Percentiles rank a stretch among this genome's conserved stretches.
Conservation (phyloP, 2,797 vertebrate species). For the Serranus cabrilla region DNA sequence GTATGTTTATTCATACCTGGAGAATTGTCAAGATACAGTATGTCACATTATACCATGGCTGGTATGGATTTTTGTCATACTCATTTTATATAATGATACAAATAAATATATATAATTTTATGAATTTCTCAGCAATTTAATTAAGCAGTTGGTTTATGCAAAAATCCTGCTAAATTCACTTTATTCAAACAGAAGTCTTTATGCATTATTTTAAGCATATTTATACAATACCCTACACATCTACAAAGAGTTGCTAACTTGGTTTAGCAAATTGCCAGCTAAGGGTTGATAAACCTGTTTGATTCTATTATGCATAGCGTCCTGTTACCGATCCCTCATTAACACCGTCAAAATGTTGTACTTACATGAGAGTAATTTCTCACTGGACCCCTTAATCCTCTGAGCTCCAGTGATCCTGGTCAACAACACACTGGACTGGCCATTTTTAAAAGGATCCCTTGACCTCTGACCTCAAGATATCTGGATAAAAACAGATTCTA, state of each 20-base stretch:
- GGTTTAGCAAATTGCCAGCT: background rate
- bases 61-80: background rate
- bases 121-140: background rate
- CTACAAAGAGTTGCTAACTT: background rate
- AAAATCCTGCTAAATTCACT: too few species aligned
- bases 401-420: too few species aligned
- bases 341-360: background rate
- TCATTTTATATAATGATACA: background rate
- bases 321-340: background rate
- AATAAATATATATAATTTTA: background rate
- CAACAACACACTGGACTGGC: too few species aligned
- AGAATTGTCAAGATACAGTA: background rate
- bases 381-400: background rate
- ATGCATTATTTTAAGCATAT: conserved; percentile 13
- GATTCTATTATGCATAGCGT: background rate
- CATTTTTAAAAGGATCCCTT: too few species aligned
- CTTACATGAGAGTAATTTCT: background rate
- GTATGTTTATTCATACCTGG: background rate
- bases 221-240: background rate
- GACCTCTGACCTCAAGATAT: too few species aligned
- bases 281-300: background rate
- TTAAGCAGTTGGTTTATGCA: background rate
- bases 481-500: too few species aligned
- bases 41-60: background rate
- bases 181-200: background rate